These are phyloP conservation scores for Tipula vernalis DNA, from an alignment of 2,888 invertebrate species.

Conservation along the genomic window DNA sequence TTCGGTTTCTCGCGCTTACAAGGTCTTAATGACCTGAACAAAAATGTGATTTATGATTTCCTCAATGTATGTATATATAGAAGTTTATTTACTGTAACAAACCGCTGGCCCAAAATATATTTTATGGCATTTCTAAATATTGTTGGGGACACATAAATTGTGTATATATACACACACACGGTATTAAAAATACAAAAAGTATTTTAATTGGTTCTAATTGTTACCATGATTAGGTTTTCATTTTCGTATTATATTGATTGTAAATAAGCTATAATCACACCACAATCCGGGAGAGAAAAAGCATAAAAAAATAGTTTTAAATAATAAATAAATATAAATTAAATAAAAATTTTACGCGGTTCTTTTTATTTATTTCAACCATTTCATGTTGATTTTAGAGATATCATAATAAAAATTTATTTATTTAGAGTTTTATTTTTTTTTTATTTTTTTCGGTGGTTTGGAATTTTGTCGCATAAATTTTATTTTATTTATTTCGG, in stretches of 20 bases:
- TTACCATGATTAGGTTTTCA: background rate
- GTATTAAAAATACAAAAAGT: background rate
- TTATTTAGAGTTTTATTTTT: background rate
- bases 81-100: background rate
- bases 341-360: background rate
- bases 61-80: background rate
- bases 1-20: background rate
- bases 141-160: background rate
- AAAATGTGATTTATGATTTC: background rate
- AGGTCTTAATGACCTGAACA: background rate
- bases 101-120: background rate
- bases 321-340: background rate
- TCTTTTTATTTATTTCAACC: background rate
- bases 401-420: constrained; percentile 4
- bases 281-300: background rate
- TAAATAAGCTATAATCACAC: background rate
- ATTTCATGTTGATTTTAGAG: constrained; percentile 4
- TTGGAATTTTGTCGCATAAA: background rate
- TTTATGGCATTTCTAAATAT: background rate
- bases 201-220: background rate
- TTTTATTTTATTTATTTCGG: background rate
- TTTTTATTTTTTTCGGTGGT: background rate
- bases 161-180: background rate
- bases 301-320: constrained; percentile 4
- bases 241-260: background rate